These are phyloP conservation scores for Mus caroli DNA, from an alignment of 2,797 vertebrate genomes.

Conservation along the genomic window DNA sequence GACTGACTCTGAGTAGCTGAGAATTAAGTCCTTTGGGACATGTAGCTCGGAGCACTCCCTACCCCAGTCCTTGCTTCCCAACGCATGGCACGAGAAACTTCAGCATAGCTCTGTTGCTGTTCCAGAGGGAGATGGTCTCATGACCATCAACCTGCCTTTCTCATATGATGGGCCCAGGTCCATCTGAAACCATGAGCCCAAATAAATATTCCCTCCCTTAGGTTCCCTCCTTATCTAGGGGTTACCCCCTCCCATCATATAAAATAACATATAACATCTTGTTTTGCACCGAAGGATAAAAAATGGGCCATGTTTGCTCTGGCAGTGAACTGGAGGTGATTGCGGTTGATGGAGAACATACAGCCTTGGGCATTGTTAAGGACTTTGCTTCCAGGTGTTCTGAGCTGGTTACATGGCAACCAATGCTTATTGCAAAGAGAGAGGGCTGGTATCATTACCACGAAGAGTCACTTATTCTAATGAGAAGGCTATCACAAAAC, in stretches of 20 bases:
- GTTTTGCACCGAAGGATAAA: not conserved
- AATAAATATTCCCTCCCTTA: not conserved
- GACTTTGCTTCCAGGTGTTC: constrained; percentile 11
- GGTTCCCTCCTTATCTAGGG: not conserved
- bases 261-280: not conserved
- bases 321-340: not conserved
- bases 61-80: not conserved
- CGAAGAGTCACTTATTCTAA: not conserved
- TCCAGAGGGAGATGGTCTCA: not conserved
- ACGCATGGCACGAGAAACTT: not conserved
- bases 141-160: not conserved
- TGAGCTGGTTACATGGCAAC: not conserved
- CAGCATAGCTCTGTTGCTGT: not conserved
- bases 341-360: not conserved
- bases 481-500: constrained; percentile 34
- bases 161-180: not conserved
- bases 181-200: not conserved
- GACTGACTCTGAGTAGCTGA: not conserved
- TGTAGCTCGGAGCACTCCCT: not conserved
- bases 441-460: not conserved
- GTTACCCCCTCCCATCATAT: too few species aligned
- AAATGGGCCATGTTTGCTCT: not conserved
- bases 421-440: not conserved
- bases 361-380: rapidly evolving
- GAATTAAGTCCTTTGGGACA: not conserved